Conservation (phyloP, 2,888 invertebrate genomes). For the Coenonympha arcania region DNA sequence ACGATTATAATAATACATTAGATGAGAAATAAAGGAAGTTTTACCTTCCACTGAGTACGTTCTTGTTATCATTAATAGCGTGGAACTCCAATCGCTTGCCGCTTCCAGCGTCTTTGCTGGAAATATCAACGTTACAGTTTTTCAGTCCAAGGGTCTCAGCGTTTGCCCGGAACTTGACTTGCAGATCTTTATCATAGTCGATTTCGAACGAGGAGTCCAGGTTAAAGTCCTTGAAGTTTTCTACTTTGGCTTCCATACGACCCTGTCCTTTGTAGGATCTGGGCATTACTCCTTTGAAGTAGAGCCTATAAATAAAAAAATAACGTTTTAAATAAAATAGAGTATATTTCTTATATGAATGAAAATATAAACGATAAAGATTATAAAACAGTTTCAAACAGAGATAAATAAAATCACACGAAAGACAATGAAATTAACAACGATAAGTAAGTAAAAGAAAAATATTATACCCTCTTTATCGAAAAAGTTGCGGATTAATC, state of each 20-base stretch:
- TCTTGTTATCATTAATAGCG: slow-evolving; percentile 77
- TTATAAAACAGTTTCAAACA: neutral
- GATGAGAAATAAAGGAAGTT: slow-evolving; percentile 11
- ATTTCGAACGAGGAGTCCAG: slow-evolving; percentile 72
- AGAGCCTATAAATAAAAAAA: slow-evolving; percentile 40
- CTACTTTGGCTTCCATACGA: slow-evolving; percentile 71
- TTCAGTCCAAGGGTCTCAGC: slow-evolving; percentile 78
- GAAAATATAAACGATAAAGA: neutral
- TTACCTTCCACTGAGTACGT: slow-evolving; percentile 80
- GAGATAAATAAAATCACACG: too few species aligned
- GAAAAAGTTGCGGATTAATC: too few species aligned
- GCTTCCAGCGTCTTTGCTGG: slow-evolving; percentile 75
- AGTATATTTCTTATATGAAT: neutral
- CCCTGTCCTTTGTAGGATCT: slow-evolving; percentile 76
- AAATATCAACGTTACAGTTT: slow-evolving; percentile 77
- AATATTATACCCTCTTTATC: too few species aligned
- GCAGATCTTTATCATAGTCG: slow-evolving; percentile 77
- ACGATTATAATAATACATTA: too few species aligned
- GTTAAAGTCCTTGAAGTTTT: slow-evolving; percentile 69
- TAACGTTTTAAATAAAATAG: neutral
- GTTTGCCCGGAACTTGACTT: slow-evolving; percentile 75
- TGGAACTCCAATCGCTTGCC: slow-evolving; percentile 77
- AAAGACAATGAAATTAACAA: too few species aligned
- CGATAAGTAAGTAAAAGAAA: too few species aligned
- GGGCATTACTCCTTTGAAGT: slow-evolving; percentile 52